Evolutionary conservation across 2,113 vertebrate genomes (phyloP).

Genomic region (Dasyprocta punctata): DNA sequence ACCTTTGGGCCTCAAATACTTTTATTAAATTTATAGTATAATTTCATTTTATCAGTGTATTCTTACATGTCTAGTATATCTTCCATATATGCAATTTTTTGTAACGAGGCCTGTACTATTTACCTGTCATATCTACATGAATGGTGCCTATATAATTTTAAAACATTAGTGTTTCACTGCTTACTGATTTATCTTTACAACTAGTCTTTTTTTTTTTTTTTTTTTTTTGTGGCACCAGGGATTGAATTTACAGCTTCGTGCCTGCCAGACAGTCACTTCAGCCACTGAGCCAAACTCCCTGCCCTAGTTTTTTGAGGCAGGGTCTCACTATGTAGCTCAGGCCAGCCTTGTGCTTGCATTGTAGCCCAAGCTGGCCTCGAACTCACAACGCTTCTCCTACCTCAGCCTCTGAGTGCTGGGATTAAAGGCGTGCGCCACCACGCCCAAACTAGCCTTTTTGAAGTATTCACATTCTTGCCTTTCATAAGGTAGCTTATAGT

Average conservation of each 20-base stretch:
- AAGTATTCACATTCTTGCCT: background rate
- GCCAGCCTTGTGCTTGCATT: too few relatives aligned
- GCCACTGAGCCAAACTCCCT: too few relatives aligned
- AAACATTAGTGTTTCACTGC: background rate
- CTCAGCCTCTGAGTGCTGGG: too few relatives aligned
- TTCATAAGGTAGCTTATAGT: background rate
- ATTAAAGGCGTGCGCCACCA: too few relatives aligned
- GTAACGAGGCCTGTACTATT: background rate
- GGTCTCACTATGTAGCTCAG: too few relatives aligned
- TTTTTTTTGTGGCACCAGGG: too few relatives aligned
- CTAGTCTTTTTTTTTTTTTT: constrained; percentile 18
- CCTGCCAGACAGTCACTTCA: too few relatives aligned
- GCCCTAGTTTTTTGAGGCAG: too few relatives aligned
- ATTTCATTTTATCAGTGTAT: background rate
- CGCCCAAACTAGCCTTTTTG: too few relatives aligned
- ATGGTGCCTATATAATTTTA: background rate
- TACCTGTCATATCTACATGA: background rate
- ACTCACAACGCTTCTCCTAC: too few relatives aligned
- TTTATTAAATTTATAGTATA: background rate
- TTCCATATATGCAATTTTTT: background rate
- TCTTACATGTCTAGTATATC: background rate
- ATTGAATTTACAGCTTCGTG: too few relatives aligned
- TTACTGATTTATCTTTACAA: background rate
- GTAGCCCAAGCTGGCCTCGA: too few relatives aligned
- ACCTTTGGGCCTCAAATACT: background rate